Evolutionary conservation across 1,140 invertebrate genomes (phyloP).

Genomic region (Polypedilum vanderplanki): DNA sequence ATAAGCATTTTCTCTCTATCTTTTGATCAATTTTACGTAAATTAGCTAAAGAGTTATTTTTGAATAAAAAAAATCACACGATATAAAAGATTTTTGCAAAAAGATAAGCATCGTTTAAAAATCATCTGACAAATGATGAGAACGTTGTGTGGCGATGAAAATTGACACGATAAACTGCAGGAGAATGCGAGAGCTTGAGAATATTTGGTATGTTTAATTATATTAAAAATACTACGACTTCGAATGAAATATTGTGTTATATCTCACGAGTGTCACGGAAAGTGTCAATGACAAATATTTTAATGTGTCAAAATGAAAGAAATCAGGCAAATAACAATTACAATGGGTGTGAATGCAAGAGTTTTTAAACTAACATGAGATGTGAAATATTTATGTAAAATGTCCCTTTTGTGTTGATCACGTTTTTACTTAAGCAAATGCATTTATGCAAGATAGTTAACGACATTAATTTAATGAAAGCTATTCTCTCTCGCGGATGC

Average conservation of each 20-base stretch:
- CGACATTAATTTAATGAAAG: background rate
- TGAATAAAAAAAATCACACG: background rate
- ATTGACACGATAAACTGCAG: background rate
- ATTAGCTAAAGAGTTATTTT: background rate
- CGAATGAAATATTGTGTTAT: background rate
- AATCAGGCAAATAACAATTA: background rate
- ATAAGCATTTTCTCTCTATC: background rate
- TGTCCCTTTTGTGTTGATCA: background rate
- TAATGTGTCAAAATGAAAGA: background rate
- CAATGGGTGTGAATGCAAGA: background rate
- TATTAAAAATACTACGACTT: no score
- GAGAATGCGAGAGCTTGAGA: no score
- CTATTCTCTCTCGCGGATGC: no score
- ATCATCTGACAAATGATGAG: slow-evolving; percentile 17
- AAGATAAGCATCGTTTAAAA: background rate
- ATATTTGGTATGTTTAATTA: no score
- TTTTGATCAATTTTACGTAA: background rate
- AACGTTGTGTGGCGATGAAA: background rate
- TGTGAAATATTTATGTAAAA: background rate
- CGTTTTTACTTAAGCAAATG: background rate
- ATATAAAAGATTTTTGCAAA: slow-evolving; percentile 8
- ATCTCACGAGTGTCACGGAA: background rate
- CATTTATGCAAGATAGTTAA: background rate
- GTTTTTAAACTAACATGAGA: no score
- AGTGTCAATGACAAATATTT: no score